phyloP scores from a whole-genome alignment of 2,113 vertebrate genomes.

The Syrmaticus mikado region DNA sequence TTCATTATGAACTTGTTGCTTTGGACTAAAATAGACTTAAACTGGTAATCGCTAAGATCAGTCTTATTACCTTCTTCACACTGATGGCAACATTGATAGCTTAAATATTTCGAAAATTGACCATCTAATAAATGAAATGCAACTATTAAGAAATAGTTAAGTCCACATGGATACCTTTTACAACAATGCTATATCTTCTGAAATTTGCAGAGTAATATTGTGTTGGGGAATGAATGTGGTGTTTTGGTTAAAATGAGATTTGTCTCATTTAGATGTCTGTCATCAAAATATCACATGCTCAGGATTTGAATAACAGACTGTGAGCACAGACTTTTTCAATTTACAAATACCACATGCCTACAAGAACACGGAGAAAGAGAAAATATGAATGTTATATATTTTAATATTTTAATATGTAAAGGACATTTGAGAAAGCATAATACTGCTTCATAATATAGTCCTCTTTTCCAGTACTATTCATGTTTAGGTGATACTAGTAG shows the following conservation, averaged over 20 bases:
- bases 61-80: background rate
- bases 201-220: background rate
- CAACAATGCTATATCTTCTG: background rate
- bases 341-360: background rate
- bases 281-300: background rate
- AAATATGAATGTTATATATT: too few relatives aligned
- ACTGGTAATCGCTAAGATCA: background rate
- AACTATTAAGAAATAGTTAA: background rate
- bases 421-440: background rate
- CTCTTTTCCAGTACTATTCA: background rate
- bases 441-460: background rate
- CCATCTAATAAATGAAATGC: background rate
- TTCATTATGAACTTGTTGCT: background rate
- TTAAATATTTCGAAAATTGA: conserved; percentile 43
- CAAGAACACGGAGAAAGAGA: background rate
- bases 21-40: conserved; percentile 9
- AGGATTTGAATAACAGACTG: background rate
- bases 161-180: background rate
- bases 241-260: background rate
- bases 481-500: background rate
- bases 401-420: background rate
- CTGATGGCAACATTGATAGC: background rate
- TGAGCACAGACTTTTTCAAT: background rate
- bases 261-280: background rate
- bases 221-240: background rate